phyloP scores from a whole-genome alignment of 2,113 vertebrate species.

The Sprattus sprattus region DNA sequence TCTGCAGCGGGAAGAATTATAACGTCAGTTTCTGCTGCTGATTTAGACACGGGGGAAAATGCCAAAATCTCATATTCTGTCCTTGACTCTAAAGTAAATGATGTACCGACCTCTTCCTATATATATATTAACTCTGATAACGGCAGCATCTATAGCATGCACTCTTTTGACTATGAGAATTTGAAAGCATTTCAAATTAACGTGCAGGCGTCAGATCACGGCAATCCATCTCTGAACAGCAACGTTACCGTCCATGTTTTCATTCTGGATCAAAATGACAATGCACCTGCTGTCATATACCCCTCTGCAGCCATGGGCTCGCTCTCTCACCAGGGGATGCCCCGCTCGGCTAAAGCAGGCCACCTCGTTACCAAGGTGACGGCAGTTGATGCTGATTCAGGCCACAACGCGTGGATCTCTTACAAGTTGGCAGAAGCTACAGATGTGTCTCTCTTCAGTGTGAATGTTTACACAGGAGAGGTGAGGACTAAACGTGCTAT shows the following conservation, averaged over 20 bases:
- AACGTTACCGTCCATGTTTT: constrained; percentile 74
- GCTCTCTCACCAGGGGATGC: constrained; percentile 69
- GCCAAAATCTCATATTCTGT: constrained; percentile 78
- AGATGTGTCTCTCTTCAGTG: constrained; percentile 68
- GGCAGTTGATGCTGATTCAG: constrained; percentile 78
- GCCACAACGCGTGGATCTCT: constrained; percentile 79
- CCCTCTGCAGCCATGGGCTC: constrained; percentile 65
- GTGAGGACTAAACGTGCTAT: constrained; percentile 72
- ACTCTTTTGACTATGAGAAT: constrained; percentile 79
- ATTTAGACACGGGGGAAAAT: constrained; percentile 76
- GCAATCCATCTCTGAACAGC: constrained; percentile 66
- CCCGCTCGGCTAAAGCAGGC: constrained; percentile 70
- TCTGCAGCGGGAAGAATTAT: constrained; percentile 75
- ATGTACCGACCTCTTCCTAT: constrained; percentile 73
- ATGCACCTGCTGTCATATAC: constrained; percentile 70
- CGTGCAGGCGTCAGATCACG: constrained; percentile 76
- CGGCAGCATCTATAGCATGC: constrained; percentile 75
- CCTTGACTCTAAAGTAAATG: constrained; percentile 68
- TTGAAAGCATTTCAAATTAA: constrained; percentile 76
- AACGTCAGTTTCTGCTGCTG: constrained; percentile 76
- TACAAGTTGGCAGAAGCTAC: constrained; percentile 73
- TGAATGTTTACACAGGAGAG: constrained; percentile 73
- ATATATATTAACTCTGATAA: constrained; percentile 79
- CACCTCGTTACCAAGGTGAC: constrained; percentile 78
- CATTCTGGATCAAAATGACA: constrained; percentile 78